phyloP scores from a whole-genome alignment of 2,888 invertebrate genomes.

The Archips crataeganus region DNA sequence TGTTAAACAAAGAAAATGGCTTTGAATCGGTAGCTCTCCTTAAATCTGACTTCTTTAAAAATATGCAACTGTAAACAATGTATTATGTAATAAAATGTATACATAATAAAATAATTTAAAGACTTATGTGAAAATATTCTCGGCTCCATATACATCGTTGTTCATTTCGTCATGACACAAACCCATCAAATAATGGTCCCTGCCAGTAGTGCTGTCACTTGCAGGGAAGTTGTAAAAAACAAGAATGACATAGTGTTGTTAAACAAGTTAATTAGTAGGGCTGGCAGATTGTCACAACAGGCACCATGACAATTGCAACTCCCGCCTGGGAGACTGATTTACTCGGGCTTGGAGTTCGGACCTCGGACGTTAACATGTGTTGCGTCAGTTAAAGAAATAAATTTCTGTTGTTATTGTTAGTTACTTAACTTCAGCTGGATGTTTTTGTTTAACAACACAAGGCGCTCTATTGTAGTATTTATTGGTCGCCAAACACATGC shows the following conservation, averaged over 20 bases:
- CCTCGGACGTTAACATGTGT: slow-evolving; percentile 8
- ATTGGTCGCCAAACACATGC: not conserved
- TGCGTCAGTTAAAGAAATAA: slow-evolving; percentile 1
- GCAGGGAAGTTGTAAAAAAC: slow-evolving; percentile 41
- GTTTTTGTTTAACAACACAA: slow-evolving; percentile 1
- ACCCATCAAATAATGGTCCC: not conserved
- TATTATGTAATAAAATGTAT: not conserved
- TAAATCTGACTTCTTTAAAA: not conserved
- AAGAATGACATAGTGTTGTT: slow-evolving; percentile 59
- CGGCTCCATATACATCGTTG: not conserved
- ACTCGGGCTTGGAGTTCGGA: slow-evolving; percentile 13
- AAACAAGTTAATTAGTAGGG: slow-evolving; percentile 76
- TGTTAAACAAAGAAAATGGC: not conserved
- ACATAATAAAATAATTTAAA: not conserved
- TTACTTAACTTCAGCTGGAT: slow-evolving; percentile 2
- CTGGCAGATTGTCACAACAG: slow-evolving; percentile 68
- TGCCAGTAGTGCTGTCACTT: slow-evolving; percentile 12
- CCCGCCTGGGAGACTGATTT: slow-evolving; percentile 54
- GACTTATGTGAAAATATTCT: not conserved
- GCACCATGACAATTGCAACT: slow-evolving; percentile 56
- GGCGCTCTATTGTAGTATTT: not conserved
- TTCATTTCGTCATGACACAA: not conserved
- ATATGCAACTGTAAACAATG: not conserved
- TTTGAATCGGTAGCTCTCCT: not conserved
- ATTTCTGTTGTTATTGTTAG: not conserved